These are phyloP conservation scores for Paramormyrops hopkinsi DNA, from an alignment of 2,797 vertebrate genomes.

Conservation along the genomic window DNA sequence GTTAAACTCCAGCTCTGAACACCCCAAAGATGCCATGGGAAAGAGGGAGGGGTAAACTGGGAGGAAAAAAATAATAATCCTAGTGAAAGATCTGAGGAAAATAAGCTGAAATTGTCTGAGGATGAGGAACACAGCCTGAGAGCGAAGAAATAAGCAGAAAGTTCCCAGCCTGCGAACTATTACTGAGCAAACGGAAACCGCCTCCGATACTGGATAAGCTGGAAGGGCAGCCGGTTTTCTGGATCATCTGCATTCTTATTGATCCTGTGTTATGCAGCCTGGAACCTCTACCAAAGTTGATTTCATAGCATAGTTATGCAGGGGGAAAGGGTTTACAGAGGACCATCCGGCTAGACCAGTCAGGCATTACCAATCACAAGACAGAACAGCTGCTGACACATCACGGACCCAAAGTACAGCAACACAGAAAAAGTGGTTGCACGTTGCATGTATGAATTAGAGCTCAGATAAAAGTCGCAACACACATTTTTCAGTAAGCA, in stretches of 20 bases:
- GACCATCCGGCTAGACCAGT: background rate
- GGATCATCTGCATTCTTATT: slow-evolving; percentile 10
- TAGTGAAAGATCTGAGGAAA: background rate
- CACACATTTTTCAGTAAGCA: background rate
- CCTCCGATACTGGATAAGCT: slow-evolving; percentile 52
- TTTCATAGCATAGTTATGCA: background rate
- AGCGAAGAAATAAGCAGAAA: no score
- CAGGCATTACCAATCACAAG: background rate
- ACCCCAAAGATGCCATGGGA: slow-evolving; percentile 53
- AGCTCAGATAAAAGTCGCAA: background rate
- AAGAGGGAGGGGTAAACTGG: background rate
- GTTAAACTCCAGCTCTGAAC: slow-evolving; percentile 57
- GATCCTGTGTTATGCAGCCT: background rate
- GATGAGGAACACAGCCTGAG: background rate
- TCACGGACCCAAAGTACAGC: background rate
- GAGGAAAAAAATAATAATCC: background rate
- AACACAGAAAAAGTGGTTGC: background rate
- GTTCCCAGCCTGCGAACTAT: background rate
- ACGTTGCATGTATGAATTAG: background rate
- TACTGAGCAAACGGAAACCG: slow-evolving; percentile 23
- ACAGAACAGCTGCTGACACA: background rate
- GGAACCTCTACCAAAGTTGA: background rate
- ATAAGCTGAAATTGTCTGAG: background rate
- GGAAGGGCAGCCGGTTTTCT: slow-evolving; percentile 45
- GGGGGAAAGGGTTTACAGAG: background rate